Evolutionary conservation across 1,140 invertebrate genomes (phyloP), one percentile per base, ranked within the genome.

Genomic region (Dryas iulia): DNA sequence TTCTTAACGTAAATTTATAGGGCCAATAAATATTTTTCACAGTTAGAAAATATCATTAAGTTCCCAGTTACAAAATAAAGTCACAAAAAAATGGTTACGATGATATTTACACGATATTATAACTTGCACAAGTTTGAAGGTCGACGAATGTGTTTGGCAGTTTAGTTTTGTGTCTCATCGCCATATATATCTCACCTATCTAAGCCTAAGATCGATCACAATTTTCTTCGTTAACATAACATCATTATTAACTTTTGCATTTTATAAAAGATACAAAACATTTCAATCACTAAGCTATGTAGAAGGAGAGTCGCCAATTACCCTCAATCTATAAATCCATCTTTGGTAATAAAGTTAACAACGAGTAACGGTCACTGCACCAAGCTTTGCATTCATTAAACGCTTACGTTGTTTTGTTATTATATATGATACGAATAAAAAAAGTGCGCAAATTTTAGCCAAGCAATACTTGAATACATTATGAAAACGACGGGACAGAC

Each of bases 261-360:
- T 86, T 84, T 89, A 89, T 81, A 89, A 89, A 89, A 88, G 78
- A 86, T 89, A 91, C 86, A 89, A 91, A 89, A 89, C 79, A 84
- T 86, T 83, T 86, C 70, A 76, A 86, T 83, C 75, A 86, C 81
- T 87, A 89, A 86, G 82, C 86, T 89, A 89, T 76, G 77, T 79
- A 78, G 80, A 86, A 74, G 73, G 78, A 82, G 79, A 78, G 79
- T 73, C 76, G 77, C 78, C 72, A 76, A 77, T 80, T 71, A 79
- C 76, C 77, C 82, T 76, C 77, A 69, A 71, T 80, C 78, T 77
- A 86, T 78, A 86, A 80, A 82, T 82, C 83, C 84, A 87, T 90
- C 89, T 91, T 91, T 91, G 89, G 89, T 91, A 89, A 89, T 82
- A 85, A 83, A 83, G 77, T 87, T 82, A 89, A 83, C 81, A 87